These are phyloP conservation scores for Ruditapes philippinarum DNA, from an alignment of 1,140 invertebrate genomes.

Conservation along the genomic window DNA sequence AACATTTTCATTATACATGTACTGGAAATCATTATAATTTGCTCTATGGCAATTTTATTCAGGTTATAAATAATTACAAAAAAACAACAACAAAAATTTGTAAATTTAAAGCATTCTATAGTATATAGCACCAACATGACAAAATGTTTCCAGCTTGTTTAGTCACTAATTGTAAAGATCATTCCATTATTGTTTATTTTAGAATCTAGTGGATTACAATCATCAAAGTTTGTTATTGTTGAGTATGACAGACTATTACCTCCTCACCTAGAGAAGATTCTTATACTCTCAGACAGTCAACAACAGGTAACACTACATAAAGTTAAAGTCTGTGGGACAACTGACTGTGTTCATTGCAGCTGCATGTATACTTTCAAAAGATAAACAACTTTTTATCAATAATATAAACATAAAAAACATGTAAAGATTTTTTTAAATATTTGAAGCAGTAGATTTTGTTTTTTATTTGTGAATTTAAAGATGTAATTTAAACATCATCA, in stretches of 20 bases:
- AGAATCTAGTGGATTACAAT: background rate
- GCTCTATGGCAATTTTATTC: too few species aligned
- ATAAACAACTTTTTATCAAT: background rate
- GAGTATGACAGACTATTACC: constrained; percentile 51
- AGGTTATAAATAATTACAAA: too few species aligned
- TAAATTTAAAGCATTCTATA: too few species aligned
- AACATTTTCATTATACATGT: background rate
- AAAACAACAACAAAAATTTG: too few species aligned
- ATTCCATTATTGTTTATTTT: constrained; percentile 7
- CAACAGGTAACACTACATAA: background rate
- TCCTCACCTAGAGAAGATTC: constrained; percentile 11
- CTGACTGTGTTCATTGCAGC: background rate
- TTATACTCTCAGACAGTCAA: background rate
- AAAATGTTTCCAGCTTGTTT: background rate
- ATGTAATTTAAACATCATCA: too few species aligned
- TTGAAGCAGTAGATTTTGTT: too few species aligned
- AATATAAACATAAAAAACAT: background rate
- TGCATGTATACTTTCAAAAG: background rate
- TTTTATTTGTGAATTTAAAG: too few species aligned
- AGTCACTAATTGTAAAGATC: background rate
- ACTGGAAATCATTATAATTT: too few species aligned
- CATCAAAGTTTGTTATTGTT: background rate
- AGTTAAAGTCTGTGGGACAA: too few species aligned
- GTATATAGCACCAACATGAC: background rate
- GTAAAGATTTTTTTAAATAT: background rate